Evolutionary conservation across 2,113 vertebrate species (phyloP).

Genomic region (Mesocricetus auratus): DNA sequence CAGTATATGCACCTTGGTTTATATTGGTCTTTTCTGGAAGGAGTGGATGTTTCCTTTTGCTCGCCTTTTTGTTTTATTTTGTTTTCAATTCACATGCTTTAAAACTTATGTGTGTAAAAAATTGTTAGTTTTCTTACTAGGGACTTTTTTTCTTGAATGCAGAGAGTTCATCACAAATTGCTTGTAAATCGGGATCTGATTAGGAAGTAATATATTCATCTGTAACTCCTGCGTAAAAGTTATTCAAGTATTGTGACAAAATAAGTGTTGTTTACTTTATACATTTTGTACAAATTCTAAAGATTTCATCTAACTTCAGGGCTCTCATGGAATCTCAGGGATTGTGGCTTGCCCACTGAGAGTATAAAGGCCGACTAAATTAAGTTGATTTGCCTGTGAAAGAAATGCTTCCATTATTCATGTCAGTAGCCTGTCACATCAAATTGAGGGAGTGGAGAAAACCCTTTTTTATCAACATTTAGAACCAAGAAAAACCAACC

Average conservation of each 20-base stretch:
- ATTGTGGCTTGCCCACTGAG: constrained; percentile 96
- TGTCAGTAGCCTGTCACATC: constrained; percentile 99
- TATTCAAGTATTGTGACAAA: constrained; percentile 91
- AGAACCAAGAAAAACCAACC: constrained; percentile 95
- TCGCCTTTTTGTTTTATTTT: constrained; percentile 32
- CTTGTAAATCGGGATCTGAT: constrained; percentile 89
- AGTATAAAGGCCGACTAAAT: constrained; percentile 98
- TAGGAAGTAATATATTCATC: constrained; percentile 90
- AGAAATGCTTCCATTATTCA: constrained; percentile 98
- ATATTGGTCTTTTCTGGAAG: constrained; percentile 8
- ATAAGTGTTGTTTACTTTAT: constrained; percentile 91
- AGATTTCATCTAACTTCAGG: constrained; percentile 93
- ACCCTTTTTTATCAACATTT: constrained; percentile 97
- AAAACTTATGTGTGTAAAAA: constrained; percentile 70
- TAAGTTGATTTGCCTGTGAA: constrained; percentile 99
- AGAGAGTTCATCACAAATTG: constrained; percentile 83
- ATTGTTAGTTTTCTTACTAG: constrained; percentile 70
- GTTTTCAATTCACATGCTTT: constrained; percentile 62
- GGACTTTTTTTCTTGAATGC: constrained; percentile 66
- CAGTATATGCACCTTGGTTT: constrained; percentile 54
- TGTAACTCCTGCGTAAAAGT: constrained; percentile 88
- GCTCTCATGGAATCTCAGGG: constrained; percentile 97
- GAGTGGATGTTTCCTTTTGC: neutral
- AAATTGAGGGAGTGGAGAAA: constrained; percentile 99
- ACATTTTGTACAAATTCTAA: constrained; percentile 93